phyloP scores from a whole-genome alignment of 2,113 vertebrate species.

The Microcebus griseorufus region DNA sequence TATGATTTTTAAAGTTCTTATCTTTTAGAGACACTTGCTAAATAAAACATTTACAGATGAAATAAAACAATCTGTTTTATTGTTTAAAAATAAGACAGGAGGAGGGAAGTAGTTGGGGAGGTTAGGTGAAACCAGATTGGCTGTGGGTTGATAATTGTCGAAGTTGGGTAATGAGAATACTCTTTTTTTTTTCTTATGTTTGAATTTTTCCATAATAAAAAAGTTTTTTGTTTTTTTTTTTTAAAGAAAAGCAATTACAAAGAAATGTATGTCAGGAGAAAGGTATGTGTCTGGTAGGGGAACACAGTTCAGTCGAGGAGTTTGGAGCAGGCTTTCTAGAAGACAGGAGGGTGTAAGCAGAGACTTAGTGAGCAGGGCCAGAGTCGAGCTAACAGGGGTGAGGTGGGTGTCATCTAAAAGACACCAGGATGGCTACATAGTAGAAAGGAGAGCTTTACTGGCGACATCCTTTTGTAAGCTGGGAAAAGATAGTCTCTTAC shows the following conservation, averaged over 20 bases:
- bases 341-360: neutral
- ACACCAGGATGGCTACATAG: too few relatives aligned
- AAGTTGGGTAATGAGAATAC: neutral
- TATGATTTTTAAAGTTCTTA: slow-evolving; percentile 33
- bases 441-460: too few relatives aligned
- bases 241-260: neutral
- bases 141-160: neutral
- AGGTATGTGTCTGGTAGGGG: neutral
- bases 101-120: neutral
- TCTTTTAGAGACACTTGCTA: slow-evolving; percentile 33
- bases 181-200: neutral
- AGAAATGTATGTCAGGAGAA: neutral
- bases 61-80: slow-evolving; percentile 34
- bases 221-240: neutral
- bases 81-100: slow-evolving; percentile 43
- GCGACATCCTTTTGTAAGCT: too few relatives aligned
- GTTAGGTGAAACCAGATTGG: slow-evolving; percentile 7
- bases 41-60: slow-evolving; percentile 32
- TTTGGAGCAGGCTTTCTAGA: neutral
- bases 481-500: too few relatives aligned
- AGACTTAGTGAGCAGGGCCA: neutral
- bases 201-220: slow-evolving; percentile 53
- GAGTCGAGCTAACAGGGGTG: neutral
- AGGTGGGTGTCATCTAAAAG: neutral
- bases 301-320: neutral